Conservation (phyloP, 1,140 invertebrate species). For the Bombus waltoni region DNA sequence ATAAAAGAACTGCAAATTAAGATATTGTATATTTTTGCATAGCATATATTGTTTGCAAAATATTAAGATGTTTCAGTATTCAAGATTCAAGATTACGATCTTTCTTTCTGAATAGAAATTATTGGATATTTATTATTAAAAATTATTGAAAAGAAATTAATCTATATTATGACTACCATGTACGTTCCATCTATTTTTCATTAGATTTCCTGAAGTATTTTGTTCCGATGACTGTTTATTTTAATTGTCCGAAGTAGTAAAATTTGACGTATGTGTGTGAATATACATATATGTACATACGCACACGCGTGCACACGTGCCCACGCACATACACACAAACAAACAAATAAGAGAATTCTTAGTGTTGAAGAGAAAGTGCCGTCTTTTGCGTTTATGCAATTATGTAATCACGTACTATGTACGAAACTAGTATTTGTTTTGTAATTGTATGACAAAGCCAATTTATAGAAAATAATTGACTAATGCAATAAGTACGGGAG, state of each 20-base stretch:
- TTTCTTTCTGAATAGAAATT: not conserved
- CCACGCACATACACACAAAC: not conserved
- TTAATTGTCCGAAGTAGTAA: slow-evolving; percentile 10
- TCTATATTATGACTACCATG: not conserved
- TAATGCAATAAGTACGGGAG: not conserved
- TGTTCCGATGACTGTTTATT: slow-evolving; percentile 17
- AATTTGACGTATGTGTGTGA: slow-evolving; percentile 1
- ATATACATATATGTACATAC: not conserved
- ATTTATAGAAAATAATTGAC: slow-evolving; percentile 20
- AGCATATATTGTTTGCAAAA: slow-evolving; percentile 30
- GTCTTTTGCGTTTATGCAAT: slow-evolving; percentile 3
- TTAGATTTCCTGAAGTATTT: slow-evolving; percentile 29
- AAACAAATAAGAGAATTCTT: slow-evolving; percentile 1
- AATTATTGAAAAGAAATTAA: not conserved
- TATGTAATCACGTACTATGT: slow-evolving; percentile 39
- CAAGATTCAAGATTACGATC: not conserved
- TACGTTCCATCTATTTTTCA: slow-evolving; percentile 9
- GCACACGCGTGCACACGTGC: not conserved
- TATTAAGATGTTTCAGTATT: slow-evolving; percentile 26
- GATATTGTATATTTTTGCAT: slow-evolving; percentile 12
- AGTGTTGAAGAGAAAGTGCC: not conserved
- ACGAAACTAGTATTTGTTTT: slow-evolving; percentile 41
- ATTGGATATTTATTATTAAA: slow-evolving; percentile 1
- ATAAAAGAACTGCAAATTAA: not conserved
- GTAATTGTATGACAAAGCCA: slow-evolving; percentile 14